phyloP scores from a whole-genome alignment of 2,888 invertebrate species.

The Meghimatium bilineatum region DNA sequence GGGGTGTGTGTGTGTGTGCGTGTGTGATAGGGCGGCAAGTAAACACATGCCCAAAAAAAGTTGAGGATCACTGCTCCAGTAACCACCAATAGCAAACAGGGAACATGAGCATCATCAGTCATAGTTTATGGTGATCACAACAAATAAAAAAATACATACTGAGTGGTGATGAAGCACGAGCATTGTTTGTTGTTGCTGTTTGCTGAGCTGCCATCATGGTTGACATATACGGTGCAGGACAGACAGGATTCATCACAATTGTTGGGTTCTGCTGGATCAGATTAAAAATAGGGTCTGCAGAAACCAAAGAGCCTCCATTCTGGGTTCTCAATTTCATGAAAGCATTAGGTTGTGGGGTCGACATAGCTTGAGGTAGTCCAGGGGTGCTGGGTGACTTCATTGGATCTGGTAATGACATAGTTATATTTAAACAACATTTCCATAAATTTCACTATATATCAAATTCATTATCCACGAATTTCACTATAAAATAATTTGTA shows the following conservation, averaged over 20 bases:
- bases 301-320: slow-evolving; percentile 21
- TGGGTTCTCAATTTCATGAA: background rate
- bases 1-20: too few relatives aligned
- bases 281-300: slow-evolving; percentile 67
- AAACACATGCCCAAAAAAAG: too few relatives aligned
- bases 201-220: slow-evolving; percentile 57
- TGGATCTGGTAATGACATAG: slow-evolving; percentile 5
- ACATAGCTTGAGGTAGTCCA: slow-evolving; percentile 68
- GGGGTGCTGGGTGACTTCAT: background rate
- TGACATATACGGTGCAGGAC: slow-evolving; percentile 66
- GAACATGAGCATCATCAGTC: too few relatives aligned
- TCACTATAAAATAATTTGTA: too few relatives aligned
- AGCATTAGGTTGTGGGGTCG: slow-evolving; percentile 35
- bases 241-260: slow-evolving; percentile 72
- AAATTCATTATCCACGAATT: too few relatives aligned
- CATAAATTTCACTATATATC: too few relatives aligned
- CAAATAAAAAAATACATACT: slow-evolving; percentile 58
- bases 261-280: slow-evolving; percentile 74
- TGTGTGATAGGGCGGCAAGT: too few relatives aligned
- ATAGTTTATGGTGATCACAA: too few relatives aligned
- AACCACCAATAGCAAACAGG: too few relatives aligned
- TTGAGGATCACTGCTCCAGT: too few relatives aligned
- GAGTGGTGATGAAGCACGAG: slow-evolving; percentile 73
- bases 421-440: background rate
- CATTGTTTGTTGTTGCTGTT: slow-evolving; percentile 58